Percentiles rank a stretch among this genome's conserved stretches.
Evolutionary conservation across 2,888 invertebrate genomes (phyloP).

Genomic region (Heliconius ethilla): DNA sequence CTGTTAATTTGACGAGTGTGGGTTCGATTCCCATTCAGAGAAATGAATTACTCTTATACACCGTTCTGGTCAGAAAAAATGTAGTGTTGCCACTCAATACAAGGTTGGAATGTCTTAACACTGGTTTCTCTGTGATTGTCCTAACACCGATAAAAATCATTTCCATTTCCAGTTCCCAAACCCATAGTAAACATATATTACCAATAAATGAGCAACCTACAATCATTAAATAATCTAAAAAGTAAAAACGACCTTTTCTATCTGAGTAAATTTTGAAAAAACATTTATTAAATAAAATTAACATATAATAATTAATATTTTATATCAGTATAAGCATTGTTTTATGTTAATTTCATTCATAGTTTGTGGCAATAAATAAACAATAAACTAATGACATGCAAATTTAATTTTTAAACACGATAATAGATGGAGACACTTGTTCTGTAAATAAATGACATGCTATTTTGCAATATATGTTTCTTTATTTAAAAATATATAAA

Average conservation of each 20-base stretch:
- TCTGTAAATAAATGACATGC: constrained; percentile 39
- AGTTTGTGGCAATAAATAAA: constrained; percentile 1
- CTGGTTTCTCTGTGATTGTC: not conserved
- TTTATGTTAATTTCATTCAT: constrained; percentile 7
- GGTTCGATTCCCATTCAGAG: not conserved
- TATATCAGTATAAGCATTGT: not conserved
- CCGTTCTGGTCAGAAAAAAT: too few species aligned
- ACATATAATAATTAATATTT: not conserved
- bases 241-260: not conserved
- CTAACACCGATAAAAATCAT: not conserved
- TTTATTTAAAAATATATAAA: too few species aligned
- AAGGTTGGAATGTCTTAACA: not conserved
- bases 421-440: constrained; percentile 66
- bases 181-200: not conserved
- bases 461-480: too few species aligned
- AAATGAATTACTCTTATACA: not conserved
- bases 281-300: not conserved
- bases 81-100: not conserved
- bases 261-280: not conserved
- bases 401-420: not conserved
- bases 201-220: too few species aligned
- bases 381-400: constrained; percentile 11
- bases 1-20: not conserved
- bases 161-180: too few species aligned
- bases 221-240: not conserved